Evolutionary conservation across 2,888 invertebrate species (phyloP).

Genomic region (Lasioglossum leucozonium): DNA sequence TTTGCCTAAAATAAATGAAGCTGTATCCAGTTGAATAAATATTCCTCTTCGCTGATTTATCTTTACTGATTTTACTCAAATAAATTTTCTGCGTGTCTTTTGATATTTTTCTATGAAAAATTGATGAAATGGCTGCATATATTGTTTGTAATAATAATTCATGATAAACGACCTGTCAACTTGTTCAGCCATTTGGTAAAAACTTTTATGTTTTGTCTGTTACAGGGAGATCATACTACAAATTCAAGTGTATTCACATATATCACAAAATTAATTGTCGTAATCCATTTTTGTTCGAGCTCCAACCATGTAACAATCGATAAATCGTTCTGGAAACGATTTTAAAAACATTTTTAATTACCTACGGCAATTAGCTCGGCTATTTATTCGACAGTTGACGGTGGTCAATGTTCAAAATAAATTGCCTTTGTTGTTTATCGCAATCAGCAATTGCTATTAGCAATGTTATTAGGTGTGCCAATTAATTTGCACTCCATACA

Average conservation of each 20-base stretch:
- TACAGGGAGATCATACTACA: too few species aligned
- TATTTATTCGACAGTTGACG: not conserved
- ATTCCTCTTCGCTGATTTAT: not conserved
- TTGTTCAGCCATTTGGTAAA: too few species aligned
- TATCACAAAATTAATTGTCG: not conserved
- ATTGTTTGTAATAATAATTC: too few species aligned
- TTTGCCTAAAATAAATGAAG: not conserved
- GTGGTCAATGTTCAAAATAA: not conserved
- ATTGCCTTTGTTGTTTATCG: not conserved
- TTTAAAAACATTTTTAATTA: not conserved
- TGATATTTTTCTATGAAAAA: not conserved
- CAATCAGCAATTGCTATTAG: not conserved
- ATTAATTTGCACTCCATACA: not conserved
- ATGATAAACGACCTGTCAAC: too few species aligned
- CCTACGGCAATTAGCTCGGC: not conserved
- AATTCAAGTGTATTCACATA: too few species aligned
- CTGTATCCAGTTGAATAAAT: not conserved
- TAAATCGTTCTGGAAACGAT: not conserved
- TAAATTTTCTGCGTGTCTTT: not conserved
- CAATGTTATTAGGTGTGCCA: not conserved
- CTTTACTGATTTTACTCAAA: not conserved
- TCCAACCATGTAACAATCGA: not conserved
- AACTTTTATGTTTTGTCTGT: too few species aligned
- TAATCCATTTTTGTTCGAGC: not conserved
- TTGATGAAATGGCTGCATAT: too few species aligned